Evolutionary conservation across 2,113 vertebrate species (phyloP).

Genomic region (Heterochromis multidens): DNA sequence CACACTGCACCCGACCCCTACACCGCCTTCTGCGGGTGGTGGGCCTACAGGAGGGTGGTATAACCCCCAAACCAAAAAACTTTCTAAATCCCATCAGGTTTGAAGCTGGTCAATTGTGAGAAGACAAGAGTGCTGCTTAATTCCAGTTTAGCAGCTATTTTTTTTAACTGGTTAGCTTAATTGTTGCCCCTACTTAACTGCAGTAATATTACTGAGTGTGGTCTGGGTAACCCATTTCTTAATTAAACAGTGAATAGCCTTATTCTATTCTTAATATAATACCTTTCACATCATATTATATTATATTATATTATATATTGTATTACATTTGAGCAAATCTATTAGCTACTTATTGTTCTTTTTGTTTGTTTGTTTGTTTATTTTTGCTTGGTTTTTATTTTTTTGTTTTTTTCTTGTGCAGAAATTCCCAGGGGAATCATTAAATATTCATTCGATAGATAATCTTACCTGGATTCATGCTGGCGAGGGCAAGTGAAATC

Average conservation of each 20-base stretch:
- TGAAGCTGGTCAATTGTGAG: neutral
- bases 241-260: neutral
- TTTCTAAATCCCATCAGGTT: neutral
- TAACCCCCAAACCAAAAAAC: neutral
- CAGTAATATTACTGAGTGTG: neutral
- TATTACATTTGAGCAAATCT: too few relatives aligned
- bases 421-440: constrained; percentile 76
- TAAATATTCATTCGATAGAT: constrained; percentile 65
- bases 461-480: constrained; percentile 60
- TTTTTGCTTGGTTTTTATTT: neutral
- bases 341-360: neutral
- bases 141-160: neutral
- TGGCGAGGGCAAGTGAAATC: constrained; percentile 53
- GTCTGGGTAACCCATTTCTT: neutral
- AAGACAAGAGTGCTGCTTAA: neutral
- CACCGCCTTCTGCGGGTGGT: too few relatives aligned
- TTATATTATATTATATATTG: too few relatives aligned
- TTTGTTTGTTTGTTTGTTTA: neutral
- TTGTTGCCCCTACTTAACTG: neutral
- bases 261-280: neutral
- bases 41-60: too few relatives aligned
- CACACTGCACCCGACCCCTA: too few relatives aligned
- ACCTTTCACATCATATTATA: too few relatives aligned
- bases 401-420: neutral
- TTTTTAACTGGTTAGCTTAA: neutral